Conservation (phyloP, 2,797 vertebrate genomes). For the Aplochiton taeniatus region DNA sequence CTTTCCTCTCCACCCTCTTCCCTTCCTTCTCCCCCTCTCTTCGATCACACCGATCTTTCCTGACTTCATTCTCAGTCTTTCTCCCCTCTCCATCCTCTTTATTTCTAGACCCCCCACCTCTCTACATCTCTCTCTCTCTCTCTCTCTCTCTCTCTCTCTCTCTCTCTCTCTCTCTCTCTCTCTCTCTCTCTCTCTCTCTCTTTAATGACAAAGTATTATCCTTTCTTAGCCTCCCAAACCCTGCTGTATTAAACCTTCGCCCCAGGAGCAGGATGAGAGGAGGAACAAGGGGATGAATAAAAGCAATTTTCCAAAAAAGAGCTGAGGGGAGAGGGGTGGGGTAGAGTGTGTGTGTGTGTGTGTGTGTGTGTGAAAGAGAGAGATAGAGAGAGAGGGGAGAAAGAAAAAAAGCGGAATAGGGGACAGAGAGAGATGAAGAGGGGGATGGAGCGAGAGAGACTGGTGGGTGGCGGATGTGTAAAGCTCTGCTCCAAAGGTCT, state of each 20-base stretch:
- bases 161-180: background rate
- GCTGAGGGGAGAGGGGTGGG: too few relatives aligned
- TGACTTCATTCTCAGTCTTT: background rate
- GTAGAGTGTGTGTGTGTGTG: too few relatives aligned
- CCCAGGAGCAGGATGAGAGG: slow-evolving; percentile 9
- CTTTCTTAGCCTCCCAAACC: slow-evolving; percentile 7
- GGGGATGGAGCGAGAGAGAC: background rate
- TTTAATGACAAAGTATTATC: slow-evolving; percentile 20
- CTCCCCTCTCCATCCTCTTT: background rate
- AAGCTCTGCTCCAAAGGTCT: slow-evolving; percentile 5
- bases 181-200: slow-evolving; percentile 3
- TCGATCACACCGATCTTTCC: background rate
- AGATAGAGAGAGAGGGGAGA: background rate
- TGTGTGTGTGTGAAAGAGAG: background rate
- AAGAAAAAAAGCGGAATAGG: too few relatives aligned
- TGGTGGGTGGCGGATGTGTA: slow-evolving; percentile 15
- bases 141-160: background rate
- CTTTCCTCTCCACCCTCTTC: background rate
- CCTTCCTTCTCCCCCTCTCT: background rate
- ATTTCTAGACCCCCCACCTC: too few relatives aligned
- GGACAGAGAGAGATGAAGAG: background rate
- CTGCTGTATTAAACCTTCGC: background rate
- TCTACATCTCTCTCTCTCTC: background rate
- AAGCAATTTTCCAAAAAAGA: slow-evolving; percentile 25
- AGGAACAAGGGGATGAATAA: slow-evolving; percentile 11